Evolutionary conservation across 2,888 invertebrate species (phyloP).

Genomic region (Subacronicta megacephala): DNA sequence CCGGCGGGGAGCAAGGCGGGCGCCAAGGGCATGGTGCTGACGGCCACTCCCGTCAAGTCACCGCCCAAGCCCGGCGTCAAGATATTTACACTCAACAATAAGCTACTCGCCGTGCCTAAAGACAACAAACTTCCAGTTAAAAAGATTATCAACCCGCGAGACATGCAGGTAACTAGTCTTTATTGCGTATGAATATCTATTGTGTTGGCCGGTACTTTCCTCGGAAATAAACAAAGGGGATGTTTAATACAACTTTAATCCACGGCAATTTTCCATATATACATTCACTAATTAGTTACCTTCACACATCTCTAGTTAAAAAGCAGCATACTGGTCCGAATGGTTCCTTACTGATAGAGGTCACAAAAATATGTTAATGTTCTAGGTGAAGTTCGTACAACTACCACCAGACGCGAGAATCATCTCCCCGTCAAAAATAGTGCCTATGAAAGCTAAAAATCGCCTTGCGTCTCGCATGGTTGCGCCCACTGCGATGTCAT

Average conservation of each 20-base stretch:
- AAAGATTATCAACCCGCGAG: constrained; percentile 62
- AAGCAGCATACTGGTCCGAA: no score
- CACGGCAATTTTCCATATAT: no score
- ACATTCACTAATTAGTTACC: no score
- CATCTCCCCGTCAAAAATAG: constrained; percentile 51
- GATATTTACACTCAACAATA: constrained; percentile 72
- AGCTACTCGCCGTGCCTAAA: constrained; percentile 50
- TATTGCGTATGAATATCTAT: not conserved
- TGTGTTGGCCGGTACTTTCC: no score
- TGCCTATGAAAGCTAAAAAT: constrained; percentile 40
- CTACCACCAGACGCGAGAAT: constrained; percentile 62
- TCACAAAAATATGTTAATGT: not conserved
- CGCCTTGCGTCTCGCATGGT: constrained; percentile 14
- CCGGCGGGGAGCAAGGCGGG: constrained; percentile 16
- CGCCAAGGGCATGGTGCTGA: constrained; percentile 60
- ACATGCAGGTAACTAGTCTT: constrained; percentile 57
- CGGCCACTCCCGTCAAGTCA: constrained; percentile 65
- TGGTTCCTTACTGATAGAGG: no score
- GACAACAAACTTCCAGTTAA: constrained; percentile 55
- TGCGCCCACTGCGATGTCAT: constrained; percentile 16
- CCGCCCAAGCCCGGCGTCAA: constrained; percentile 71
- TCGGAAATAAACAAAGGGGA: no score
- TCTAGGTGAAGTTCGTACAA: constrained; percentile 70
- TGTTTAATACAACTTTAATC: no score
- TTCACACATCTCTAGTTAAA: no score